These are phyloP conservation scores for Perizoma flavofasciatum DNA, from an alignment of 2,888 invertebrate species.

Conservation along the genomic window DNA sequence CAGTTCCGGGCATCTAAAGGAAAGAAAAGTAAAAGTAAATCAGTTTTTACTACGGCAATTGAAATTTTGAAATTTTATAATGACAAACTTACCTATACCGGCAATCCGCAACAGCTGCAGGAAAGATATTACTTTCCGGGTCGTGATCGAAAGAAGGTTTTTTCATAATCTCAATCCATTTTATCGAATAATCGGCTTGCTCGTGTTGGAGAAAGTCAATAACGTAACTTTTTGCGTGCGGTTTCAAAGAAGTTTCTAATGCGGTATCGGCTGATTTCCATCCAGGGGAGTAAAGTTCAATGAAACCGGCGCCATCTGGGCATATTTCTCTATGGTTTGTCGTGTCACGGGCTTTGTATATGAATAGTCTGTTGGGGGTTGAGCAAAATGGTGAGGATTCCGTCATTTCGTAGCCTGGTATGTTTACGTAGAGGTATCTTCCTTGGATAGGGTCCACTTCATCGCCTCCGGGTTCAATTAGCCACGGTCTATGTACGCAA, in stretches of 20 bases:
- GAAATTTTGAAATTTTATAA: constrained; percentile 17
- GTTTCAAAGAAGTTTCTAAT: constrained; percentile 74
- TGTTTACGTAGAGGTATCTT: constrained; percentile 88
- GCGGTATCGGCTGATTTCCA: constrained; percentile 83
- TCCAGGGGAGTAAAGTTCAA: constrained; percentile 89
- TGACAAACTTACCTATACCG: constrained; percentile 85
- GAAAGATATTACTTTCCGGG: constrained; percentile 77
- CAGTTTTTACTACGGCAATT: constrained; percentile 8
- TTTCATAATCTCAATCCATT: constrained; percentile 91
- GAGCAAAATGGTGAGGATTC: constrained; percentile 82
- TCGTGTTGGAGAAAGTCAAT: constrained; percentile 90
- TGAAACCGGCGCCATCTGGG: constrained; percentile 81
- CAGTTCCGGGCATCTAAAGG: constrained; percentile 89
- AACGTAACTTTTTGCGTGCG: constrained; percentile 87
- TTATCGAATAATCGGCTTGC: constrained; percentile 88
- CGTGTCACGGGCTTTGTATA: constrained; percentile 88
- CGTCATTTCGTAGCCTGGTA: constrained; percentile 86
- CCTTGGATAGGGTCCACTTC: constrained; percentile 84
- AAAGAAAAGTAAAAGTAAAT: constrained; percentile 25
- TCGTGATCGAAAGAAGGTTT: constrained; percentile 81
- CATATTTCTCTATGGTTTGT: constrained; percentile 86
- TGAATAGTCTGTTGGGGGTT: constrained; percentile 88
- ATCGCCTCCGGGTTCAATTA: constrained; percentile 90
- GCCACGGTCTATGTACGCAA: constrained; percentile 90
- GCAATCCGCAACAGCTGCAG: constrained; percentile 84